These are phyloP conservation scores for Symphodus melops DNA, from an alignment of 2,113 vertebrate genomes.

Conservation along the genomic window DNA sequence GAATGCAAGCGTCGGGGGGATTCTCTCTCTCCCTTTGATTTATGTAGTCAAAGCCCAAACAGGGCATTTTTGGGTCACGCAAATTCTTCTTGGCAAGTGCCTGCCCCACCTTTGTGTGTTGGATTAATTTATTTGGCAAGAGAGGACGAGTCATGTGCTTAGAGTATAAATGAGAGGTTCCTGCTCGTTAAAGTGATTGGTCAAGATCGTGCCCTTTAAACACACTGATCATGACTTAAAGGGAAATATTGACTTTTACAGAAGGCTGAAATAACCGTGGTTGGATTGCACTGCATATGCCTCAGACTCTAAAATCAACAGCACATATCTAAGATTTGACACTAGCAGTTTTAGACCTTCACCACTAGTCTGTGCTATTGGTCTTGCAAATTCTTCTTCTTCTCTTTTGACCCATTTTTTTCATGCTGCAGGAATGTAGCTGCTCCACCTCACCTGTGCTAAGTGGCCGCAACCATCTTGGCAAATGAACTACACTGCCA, in stretches of 20 bases:
- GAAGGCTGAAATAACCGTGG: slow-evolving; percentile 18
- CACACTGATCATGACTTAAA: slow-evolving; percentile 30
- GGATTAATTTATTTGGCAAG: slow-evolving; percentile 44
- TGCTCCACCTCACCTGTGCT: slow-evolving; percentile 68
- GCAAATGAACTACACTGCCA: slow-evolving; percentile 21
- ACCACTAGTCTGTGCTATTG: slow-evolving; percentile 81
- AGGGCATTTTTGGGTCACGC: slow-evolving; percentile 82
- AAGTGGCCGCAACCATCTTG: slow-evolving; percentile 44
- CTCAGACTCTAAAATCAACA: slow-evolving; percentile 6
- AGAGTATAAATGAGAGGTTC: slow-evolving; percentile 29
- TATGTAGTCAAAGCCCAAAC: slow-evolving; percentile 67
- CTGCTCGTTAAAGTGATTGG: slow-evolving; percentile 21
- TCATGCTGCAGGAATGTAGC: slow-evolving; percentile 45
- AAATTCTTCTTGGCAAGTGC: slow-evolving; percentile 63
- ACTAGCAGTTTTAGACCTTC: background rate
- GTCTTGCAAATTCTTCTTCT: slow-evolving; percentile 36
- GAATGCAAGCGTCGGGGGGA: slow-evolving; percentile 60
- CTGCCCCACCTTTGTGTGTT: slow-evolving; percentile 38
- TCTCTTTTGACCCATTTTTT: slow-evolving; percentile 73
- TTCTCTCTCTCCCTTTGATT: slow-evolving; percentile 71
- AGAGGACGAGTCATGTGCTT: slow-evolving; percentile 16
- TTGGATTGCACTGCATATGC: slow-evolving; percentile 22
- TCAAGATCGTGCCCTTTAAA: slow-evolving; percentile 20
- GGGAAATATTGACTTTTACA: slow-evolving; percentile 7
- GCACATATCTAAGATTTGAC: background rate